Conservation (phyloP, 2,888 invertebrate genomes). For the Dascillus cervinus region DNA sequence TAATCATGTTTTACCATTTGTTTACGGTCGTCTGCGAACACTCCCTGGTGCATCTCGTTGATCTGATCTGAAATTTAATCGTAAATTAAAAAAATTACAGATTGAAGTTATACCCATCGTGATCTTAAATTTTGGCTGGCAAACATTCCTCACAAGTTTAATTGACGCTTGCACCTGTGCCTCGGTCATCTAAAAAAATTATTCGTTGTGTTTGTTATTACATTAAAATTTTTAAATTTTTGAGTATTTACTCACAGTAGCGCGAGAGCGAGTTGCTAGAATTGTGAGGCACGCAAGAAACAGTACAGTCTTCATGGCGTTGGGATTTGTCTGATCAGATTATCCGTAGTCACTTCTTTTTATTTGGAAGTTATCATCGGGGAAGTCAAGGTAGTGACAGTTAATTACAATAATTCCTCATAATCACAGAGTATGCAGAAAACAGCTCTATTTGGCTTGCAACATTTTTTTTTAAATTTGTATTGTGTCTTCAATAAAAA, state of each 20-base stretch:
- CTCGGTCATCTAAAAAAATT: slow-evolving; percentile 22
- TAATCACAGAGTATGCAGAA: too few relatives aligned
- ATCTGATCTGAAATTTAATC: slow-evolving; percentile 17
- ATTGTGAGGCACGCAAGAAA: background rate
- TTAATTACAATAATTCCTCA: too few relatives aligned
- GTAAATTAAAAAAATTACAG: slow-evolving; percentile 1
- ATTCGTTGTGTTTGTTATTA: too few relatives aligned
- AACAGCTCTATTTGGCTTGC: too few relatives aligned
- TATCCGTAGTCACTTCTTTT: too few relatives aligned
- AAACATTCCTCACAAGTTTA: slow-evolving; percentile 54
- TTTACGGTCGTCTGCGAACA: slow-evolving; percentile 19
- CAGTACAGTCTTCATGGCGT: background rate
- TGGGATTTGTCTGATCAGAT: too few relatives aligned
- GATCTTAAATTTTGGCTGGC: slow-evolving; percentile 52
- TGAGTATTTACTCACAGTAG: background rate
- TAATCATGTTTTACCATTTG: slow-evolving; percentile 12
- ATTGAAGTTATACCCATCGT: slow-evolving; percentile 44
- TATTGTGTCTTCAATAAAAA: too few relatives aligned
- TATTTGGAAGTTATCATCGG: too few relatives aligned
- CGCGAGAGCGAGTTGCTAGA: background rate
- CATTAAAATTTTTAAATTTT: too few relatives aligned
- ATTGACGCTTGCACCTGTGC: slow-evolving; percentile 55
- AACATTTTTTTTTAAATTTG: too few relatives aligned
- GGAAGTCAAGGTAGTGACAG: too few relatives aligned
- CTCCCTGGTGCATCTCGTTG: slow-evolving; percentile 21